Evolutionary conservation across 2,888 invertebrate genomes (phyloP).

Genomic region (Xiphydria camelus): DNA sequence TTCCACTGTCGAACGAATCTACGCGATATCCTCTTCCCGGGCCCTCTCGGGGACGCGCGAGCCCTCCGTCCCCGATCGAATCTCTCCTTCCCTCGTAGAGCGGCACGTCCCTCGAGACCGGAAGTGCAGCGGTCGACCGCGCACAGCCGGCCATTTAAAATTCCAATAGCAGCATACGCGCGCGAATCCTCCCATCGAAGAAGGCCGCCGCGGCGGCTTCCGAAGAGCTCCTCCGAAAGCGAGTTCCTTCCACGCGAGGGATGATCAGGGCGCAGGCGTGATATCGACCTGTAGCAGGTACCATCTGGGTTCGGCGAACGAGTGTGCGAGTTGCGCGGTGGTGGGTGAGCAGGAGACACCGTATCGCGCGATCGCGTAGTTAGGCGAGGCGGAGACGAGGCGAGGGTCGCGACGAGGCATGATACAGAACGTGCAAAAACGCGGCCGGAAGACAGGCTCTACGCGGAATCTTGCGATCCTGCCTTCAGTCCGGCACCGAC

Average conservation of each 20-base stretch:
- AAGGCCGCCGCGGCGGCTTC: too few relatives aligned
- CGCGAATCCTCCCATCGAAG: too few relatives aligned
- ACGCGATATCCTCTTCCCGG: too few relatives aligned
- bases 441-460: constrained; percentile 6
- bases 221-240: constrained; percentile 22
- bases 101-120: too few relatives aligned
- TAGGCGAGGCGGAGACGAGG: constrained; percentile 12
- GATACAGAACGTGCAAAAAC: constrained; percentile 19
- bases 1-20: too few relatives aligned
- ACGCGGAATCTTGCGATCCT: constrained; percentile 12
- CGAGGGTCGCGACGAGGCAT: constrained; percentile 22
- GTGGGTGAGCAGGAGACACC: constrained; percentile 8
- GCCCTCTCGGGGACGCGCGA: too few relatives aligned
- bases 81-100: too few relatives aligned
- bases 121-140: too few relatives aligned
- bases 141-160: too few relatives aligned
- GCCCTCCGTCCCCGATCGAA: too few relatives aligned
- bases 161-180: too few relatives aligned
- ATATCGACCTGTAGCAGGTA: constrained; percentile 41
- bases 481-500: constrained; percentile 36
- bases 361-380: constrained; percentile 11
- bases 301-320: neutral
- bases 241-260: constrained; percentile 14
- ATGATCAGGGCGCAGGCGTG: constrained; percentile 39
- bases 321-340: constrained; percentile 2